Evolutionary conservation across 2,113 vertebrate species (phyloP), one percentile per base, ranked within the genome.

Genomic region (Gasterosteus nipponicus): DNA sequence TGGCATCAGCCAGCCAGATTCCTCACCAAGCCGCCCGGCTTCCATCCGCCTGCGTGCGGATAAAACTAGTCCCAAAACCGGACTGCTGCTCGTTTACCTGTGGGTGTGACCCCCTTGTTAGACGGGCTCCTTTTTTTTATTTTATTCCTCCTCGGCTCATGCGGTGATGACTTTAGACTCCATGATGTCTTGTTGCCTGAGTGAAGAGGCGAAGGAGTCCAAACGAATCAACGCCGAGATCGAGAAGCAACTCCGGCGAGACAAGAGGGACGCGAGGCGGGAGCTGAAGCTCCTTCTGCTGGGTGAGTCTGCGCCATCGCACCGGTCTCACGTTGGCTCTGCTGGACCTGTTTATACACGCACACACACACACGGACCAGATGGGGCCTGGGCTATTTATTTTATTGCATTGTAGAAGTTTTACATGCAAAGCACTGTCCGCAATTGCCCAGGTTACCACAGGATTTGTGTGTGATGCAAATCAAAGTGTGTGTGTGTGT

Each of bases 181-280:
- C 95, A 96, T 96, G 95, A 97, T 97, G 96, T 96, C 96, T 93
- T 97, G 96, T 93, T 97, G 96, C 95, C 95, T 97, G 91, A 97
- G 96, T 91, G 96, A 97, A 85, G 96, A 97, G 95, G 96, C 95
- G 92, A 97, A 97, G 92, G 96, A 97, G 93, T 96, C 96, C 85
- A 97, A 96, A 89, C 94, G 96, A 86, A 97, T 97, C 94, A 97
- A 97, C 92, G 92, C 95, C 8, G 96, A 97, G 95, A 97, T 97
- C 92, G 96, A 97, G 90, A 97, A 96, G 91, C 96, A 97, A 87
- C 95, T 97, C 78, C 94, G 95, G 87, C 93, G 96, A 89, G 96
- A 97, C 92, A 97, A 97, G 88, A 94, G 95, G 84, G 96, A 97
- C 80, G 94, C 96, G 5, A 94, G 96, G 59, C 91, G 96, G 81